These are phyloP conservation scores for Bombycilla garrulus DNA, from an alignment of 2,113 vertebrate species.

Conservation along the genomic window DNA sequence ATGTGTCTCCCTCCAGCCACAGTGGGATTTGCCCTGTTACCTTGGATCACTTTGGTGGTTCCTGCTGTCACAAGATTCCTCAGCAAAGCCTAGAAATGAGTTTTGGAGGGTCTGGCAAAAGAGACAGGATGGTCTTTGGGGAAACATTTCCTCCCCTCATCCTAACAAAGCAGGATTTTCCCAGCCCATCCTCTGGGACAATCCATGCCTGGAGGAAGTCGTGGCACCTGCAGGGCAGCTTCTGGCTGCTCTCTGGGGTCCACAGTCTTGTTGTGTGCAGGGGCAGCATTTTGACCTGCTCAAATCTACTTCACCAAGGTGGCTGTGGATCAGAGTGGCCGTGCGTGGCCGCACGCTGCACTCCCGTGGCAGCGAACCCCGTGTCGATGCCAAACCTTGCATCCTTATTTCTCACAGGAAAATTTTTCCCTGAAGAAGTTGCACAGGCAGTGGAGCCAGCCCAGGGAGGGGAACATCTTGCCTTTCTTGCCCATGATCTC, in stretches of 20 bases:
- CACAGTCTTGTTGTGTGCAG: background rate
- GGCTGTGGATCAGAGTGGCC: background rate
- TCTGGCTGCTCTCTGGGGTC: background rate
- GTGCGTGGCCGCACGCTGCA: accelerated
- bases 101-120: background rate
- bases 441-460: background rate
- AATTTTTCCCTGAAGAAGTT: background rate
- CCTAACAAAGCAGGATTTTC: background rate
- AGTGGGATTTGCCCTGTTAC: background rate
- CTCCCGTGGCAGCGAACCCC: background rate
- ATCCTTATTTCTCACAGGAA: background rate
- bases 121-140: background rate
- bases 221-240: background rate
- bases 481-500: background rate
- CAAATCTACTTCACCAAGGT: background rate
- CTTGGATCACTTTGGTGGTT: background rate
- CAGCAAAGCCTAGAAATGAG: background rate
- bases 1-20: accelerated
- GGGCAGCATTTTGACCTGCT: background rate
- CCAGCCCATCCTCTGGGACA: background rate
- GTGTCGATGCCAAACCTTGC: background rate
- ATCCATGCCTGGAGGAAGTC: accelerated
- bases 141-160: background rate
- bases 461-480: background rate
- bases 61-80: background rate